phyloP scores from a whole-genome alignment of 2,797 vertebrate genomes.

The Lateolabrax maculatus region DNA sequence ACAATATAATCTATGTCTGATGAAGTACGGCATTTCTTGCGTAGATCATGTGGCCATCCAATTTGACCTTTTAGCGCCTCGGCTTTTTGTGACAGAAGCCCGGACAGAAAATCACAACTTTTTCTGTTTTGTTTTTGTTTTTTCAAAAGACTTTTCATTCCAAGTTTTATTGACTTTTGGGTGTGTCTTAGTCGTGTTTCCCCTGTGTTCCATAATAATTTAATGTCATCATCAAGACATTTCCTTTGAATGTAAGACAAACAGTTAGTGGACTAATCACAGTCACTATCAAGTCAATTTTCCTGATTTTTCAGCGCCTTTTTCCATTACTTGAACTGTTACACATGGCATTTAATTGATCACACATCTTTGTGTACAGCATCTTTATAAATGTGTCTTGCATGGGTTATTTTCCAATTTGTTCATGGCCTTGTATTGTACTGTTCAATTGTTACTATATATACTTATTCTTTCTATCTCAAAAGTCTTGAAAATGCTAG shows the following conservation, averaged over 20 bases:
- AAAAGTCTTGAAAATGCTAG: slow-evolving; percentile 71
- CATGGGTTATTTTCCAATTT: slow-evolving; percentile 74
- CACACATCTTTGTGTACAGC: slow-evolving; percentile 71
- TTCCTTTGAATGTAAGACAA: slow-evolving; percentile 79
- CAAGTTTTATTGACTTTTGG: slow-evolving; percentile 28
- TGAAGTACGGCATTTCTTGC: slow-evolving; percentile 36
- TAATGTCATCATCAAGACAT: slow-evolving; percentile 46
- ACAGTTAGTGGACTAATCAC: slow-evolving; percentile 44
- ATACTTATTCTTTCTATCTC: slow-evolving; percentile 74
- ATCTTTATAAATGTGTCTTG: slow-evolving; percentile 76
- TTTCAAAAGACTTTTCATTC: slow-evolving; percentile 52
- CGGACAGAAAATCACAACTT: slow-evolving; percentile 42
- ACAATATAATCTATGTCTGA: slow-evolving; percentile 40
- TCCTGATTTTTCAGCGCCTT: slow-evolving; percentile 47
- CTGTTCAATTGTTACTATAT: slow-evolving; percentile 72
- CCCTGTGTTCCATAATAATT: slow-evolving; percentile 29
- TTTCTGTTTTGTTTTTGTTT: slow-evolving; percentile 27
- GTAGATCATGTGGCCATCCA: slow-evolving; percentile 29
- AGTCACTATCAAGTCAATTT: slow-evolving; percentile 39
- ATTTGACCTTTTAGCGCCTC: slow-evolving; percentile 46
- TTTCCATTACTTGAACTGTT: slow-evolving; percentile 77
- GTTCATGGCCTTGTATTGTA: slow-evolving; percentile 80
- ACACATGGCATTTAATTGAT: slow-evolving; percentile 59
- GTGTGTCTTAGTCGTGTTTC: slow-evolving; percentile 29
- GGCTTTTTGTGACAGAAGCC: slow-evolving; percentile 42